phyloP scores from a whole-genome alignment of 2,113 vertebrate genomes.

The Salvator merianae region DNA sequence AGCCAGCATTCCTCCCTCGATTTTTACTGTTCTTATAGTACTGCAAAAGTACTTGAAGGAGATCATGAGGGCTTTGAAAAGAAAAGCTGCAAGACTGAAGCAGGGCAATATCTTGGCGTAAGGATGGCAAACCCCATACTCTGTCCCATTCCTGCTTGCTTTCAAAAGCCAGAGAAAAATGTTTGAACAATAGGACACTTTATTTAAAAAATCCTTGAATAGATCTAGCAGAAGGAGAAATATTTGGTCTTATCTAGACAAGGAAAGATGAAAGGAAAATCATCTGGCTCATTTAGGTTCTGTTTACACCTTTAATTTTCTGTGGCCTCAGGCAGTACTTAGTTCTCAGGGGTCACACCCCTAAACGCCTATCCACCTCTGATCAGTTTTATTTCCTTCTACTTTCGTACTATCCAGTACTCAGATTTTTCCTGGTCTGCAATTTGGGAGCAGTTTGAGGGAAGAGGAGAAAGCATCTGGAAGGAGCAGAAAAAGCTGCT shows the following conservation, averaged over 20 bases:
- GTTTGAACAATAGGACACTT: neutral
- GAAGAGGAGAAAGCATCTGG: too few species aligned
- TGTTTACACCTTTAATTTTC: too few species aligned
- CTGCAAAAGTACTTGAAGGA: neutral
- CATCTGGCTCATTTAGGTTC: too few species aligned
- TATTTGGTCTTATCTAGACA: neutral
- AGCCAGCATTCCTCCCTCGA: neutral
- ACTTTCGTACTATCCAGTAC: too few species aligned
- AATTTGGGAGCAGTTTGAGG: too few species aligned
- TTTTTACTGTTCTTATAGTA: neutral
- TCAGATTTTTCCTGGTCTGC: too few species aligned
- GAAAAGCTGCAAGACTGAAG: neutral
- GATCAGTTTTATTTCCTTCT: too few species aligned
- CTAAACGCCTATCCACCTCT: neutral
- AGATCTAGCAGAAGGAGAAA: neutral
- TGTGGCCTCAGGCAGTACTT: too few species aligned
- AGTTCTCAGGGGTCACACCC: neutral
- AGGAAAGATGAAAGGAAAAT: neutral
- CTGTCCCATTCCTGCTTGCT: constrained; percentile 3
- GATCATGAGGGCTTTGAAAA: neutral
- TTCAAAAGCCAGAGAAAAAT: constrained; percentile 14
- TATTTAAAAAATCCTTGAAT: neutral
- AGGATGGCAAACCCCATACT: neutral
- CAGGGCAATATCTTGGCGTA: neutral
- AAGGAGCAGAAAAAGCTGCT: too few species aligned